Percentiles rank a stretch among this genome's conserved stretches.
These are phyloP conservation scores for Nephrocerus scutellatus DNA, from an alignment of 2,888 invertebrate species.

Conservation along the genomic window DNA sequence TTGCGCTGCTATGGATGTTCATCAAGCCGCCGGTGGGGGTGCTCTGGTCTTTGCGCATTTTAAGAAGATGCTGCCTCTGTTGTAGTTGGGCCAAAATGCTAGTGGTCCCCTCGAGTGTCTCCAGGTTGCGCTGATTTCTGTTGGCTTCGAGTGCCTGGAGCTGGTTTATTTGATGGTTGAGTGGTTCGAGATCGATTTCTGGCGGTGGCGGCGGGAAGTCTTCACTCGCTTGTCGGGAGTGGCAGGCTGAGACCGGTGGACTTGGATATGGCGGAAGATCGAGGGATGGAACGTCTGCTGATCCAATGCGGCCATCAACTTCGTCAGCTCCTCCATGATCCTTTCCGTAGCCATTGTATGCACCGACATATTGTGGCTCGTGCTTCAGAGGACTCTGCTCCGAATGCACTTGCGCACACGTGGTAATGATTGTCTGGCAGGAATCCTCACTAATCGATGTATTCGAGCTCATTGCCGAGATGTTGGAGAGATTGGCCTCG, in stretches of 20 bases:
- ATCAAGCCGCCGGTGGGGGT: constrained; percentile 14
- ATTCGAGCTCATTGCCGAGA: constrained; percentile 47
- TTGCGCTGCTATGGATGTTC: constrained; percentile 27
- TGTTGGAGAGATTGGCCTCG: constrained; percentile 44
- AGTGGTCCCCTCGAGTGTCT: constrained; percentile 44
- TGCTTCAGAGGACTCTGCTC: constrained; percentile 65
- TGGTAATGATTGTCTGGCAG: constrained; percentile 68
- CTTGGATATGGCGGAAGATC: constrained; percentile 77
- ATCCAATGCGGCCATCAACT: constrained; percentile 51
- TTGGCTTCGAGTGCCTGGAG: constrained; percentile 45
- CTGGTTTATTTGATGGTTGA: constrained; percentile 56
- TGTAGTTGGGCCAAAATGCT: constrained; percentile 59
- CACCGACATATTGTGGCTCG: constrained; percentile 23
- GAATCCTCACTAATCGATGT: constrained; percentile 48
- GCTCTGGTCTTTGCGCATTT: constrained; percentile 47
- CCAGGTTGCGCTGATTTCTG: constrained; percentile 44
- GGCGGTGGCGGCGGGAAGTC: constrained; percentile 83
- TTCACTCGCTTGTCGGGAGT: constrained; percentile 80
- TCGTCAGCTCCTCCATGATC: constrained; percentile 52
- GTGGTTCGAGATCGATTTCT: constrained; percentile 57
- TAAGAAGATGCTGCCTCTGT: constrained; percentile 56
- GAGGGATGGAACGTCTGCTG: constrained; percentile 36
- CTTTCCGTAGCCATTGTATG: constrained; percentile 42
- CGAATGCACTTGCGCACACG: constrained; percentile 74
- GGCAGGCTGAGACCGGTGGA: constrained; percentile 66